Percentiles rank a stretch among this genome's conserved stretches.
Evolutionary conservation across 2,888 invertebrate species (phyloP).

Genomic region (Lapara coniferarum): DNA sequence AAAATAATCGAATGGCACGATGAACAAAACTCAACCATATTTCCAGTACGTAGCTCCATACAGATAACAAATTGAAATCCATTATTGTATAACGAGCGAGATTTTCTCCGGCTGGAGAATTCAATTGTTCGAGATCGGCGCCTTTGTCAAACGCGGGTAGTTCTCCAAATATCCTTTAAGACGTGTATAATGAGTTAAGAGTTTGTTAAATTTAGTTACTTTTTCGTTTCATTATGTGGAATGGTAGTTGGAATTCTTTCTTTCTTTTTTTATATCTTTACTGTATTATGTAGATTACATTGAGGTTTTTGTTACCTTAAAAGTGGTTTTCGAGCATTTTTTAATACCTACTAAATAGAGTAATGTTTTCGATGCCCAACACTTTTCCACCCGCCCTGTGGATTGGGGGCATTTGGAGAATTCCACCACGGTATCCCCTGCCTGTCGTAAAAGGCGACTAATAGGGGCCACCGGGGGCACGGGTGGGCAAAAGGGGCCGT

Average conservation of each 20-base stretch:
- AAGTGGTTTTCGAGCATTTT: no score
- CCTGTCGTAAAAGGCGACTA: no score
- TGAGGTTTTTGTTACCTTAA: not conserved
- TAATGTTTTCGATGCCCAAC: no score
- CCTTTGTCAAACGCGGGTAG: conserved; percentile 22
- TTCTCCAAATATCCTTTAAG: conserved; percentile 16
- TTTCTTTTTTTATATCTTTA: not conserved
- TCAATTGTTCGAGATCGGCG: conserved; percentile 39
- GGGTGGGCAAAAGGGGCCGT: no score
- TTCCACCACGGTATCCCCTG: no score
- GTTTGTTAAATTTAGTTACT: not conserved
- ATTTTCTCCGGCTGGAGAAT: conserved; percentile 36
- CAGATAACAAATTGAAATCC: conserved; percentile 41
- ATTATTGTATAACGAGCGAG: conserved; percentile 39
- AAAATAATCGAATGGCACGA: not conserved
- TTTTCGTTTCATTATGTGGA: not conserved
- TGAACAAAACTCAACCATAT: not conserved
- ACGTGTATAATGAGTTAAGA: conserved; percentile 16
- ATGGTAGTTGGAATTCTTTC: not conserved
- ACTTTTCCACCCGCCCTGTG: no score
- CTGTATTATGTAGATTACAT: not conserved
- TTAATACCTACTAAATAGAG: no score
- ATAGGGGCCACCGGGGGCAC: no score
- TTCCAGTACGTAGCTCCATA: conserved; percentile 28
- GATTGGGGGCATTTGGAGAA: no score